Evolutionary conservation across 2,797 vertebrate species (phyloP).

Genomic region (Dermochelys coriacea): DNA sequence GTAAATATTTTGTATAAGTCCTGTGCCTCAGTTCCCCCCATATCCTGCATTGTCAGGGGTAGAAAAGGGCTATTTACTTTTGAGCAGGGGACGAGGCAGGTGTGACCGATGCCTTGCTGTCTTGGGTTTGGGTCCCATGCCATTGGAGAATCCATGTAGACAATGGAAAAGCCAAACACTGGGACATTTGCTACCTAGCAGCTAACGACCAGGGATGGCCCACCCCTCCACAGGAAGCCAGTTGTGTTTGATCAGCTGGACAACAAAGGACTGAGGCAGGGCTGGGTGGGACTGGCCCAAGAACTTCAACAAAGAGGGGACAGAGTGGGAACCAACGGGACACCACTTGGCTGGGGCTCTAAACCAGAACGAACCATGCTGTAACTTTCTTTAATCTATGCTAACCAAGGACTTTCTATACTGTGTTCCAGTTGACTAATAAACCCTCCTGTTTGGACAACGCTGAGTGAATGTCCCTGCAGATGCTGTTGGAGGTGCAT

Average conservation of each 20-base stretch:
- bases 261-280: background rate
- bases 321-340: background rate
- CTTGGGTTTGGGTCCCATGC: too few relatives aligned
- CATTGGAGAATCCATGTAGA: too few relatives aligned
- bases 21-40: background rate
- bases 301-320: background rate
- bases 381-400: background rate
- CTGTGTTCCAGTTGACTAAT: background rate
- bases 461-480: background rate
- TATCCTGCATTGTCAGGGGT: background rate
- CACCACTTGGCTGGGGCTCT: background rate
- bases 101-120: too few relatives aligned
- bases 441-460: background rate
- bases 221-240: background rate
- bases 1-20: background rate
- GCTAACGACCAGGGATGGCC: background rate
- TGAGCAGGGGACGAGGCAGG: too few relatives aligned
- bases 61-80: too few relatives aligned
- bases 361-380: background rate
- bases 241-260: background rate
- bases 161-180: background rate
- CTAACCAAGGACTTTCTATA: background rate
- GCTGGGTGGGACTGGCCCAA: background rate
- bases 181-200: background rate
- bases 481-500: background rate